A percentile compares a stretch with the other conserved stretches of the same genome.
Evolutionary conservation across 2,888 invertebrate genomes (phyloP).

Genomic region (Choreutis nemorana): DNA sequence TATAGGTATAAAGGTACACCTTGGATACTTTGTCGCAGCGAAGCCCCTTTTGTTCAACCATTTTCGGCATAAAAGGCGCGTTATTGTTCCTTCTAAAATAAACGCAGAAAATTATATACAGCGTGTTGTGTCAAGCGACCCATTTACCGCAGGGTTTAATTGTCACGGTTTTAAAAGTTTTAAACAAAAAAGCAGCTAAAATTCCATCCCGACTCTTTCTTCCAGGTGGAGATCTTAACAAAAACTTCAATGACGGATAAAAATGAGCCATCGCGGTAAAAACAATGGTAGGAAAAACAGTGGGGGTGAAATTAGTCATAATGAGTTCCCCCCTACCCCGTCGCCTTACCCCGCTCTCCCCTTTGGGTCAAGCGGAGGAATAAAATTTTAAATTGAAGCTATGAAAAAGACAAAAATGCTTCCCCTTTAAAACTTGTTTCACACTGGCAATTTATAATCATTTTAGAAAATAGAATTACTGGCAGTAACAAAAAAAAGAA

Average conservation of each 20-base stretch:
- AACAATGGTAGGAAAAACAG: constrained; percentile 44
- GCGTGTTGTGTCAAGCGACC: no score
- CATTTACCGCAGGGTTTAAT: constrained; percentile 3
- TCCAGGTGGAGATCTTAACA: constrained; percentile 14
- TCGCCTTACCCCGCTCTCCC: constrained; percentile 24
- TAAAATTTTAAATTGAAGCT: constrained; percentile 60
- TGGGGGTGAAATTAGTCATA: constrained; percentile 60
- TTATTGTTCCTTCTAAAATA: no score
- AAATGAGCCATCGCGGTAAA: constrained; percentile 46
- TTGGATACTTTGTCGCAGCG: no score
- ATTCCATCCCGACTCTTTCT: constrained; percentile 7
- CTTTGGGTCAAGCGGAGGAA: constrained; percentile 54
- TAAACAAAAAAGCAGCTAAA: constrained; percentile 9
- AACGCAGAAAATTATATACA: no score
- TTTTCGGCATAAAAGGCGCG: no score
- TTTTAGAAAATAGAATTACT: background rate
- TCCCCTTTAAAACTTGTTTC: no score
- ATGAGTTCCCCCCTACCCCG: constrained; percentile 44
- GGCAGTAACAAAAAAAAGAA: no score
- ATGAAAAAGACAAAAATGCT: no score
- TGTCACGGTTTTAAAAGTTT: no score
- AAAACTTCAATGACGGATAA: constrained; percentile 40
- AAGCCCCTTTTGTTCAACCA: no score
- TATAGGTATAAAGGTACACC: no score
- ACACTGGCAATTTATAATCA: no score